These are phyloP conservation scores for Oxyscelio sp. DNA, from an alignment of 2,888 invertebrate genomes.

Conservation along the genomic window DNA sequence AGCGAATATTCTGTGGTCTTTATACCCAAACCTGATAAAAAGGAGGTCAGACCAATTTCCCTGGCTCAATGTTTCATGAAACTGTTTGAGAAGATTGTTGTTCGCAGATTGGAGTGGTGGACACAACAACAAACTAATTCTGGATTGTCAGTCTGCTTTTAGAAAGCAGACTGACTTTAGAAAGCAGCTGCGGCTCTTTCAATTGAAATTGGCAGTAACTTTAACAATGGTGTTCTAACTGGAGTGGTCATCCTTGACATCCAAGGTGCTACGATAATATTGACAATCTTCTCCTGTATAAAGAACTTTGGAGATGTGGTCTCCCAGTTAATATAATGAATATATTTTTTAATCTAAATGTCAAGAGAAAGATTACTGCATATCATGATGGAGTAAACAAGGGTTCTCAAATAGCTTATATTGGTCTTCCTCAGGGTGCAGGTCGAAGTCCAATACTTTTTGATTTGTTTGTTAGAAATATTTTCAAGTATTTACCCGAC, in stretches of 20 bases:
- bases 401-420: too few species aligned
- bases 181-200: too few species aligned
- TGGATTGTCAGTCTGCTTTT: background rate
- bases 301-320: too few species aligned
- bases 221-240: too few species aligned
- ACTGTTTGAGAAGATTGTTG: background rate
- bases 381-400: background rate
- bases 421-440: too few species aligned
- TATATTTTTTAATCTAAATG: background rate
- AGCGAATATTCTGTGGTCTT: too few species aligned
- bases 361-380: background rate
- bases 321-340: background rate
- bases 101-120: background rate
- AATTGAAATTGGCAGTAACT: too few species aligned
- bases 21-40: background rate
- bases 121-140: background rate
- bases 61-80: background rate
- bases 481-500: background rate
- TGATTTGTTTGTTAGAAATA: background rate
- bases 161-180: too few species aligned
- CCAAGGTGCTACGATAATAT: too few species aligned
- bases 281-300: too few species aligned
- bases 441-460: background rate
- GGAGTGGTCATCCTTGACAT: background rate
- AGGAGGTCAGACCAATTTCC: background rate